A percentile compares a stretch with the other conserved stretches of the same genome.
phyloP scores from a whole-genome alignment of 2,797 vertebrate species.

The Carapus acus region DNA sequence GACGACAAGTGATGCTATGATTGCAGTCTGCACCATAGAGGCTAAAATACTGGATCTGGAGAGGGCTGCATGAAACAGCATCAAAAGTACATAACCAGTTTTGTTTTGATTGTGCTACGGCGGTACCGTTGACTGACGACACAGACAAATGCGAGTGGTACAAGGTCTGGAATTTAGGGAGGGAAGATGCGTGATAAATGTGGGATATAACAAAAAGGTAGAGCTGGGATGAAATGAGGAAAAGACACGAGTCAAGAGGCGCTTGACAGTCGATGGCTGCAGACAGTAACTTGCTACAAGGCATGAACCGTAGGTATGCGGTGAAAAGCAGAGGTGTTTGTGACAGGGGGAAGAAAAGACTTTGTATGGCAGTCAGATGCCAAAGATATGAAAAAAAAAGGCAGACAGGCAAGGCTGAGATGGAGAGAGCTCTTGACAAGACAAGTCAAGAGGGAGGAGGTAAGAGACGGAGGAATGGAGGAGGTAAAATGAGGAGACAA shows the following conservation, averaged over 20 bases:
- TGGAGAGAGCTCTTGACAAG: constrained; percentile 25
- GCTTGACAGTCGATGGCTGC: constrained; percentile 11
- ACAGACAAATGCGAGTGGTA: not conserved
- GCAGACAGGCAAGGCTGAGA: not conserved
- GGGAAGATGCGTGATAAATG: too few species aligned
- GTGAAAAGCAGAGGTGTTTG: constrained; percentile 21
- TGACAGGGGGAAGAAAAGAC: constrained; percentile 8
- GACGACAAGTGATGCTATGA: constrained; percentile 16
- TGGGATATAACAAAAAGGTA: constrained; percentile 1
- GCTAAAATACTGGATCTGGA: not conserved
- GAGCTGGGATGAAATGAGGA: not conserved
- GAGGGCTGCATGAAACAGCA: too few species aligned
- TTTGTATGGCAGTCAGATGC: constrained; percentile 18
- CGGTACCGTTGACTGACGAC: constrained; percentile 2
- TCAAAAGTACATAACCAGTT: too few species aligned
- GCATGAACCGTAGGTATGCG: constrained; percentile 25
- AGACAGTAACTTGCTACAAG: constrained; percentile 28
- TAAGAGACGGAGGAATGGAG: too few species aligned
- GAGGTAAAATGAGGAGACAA: constrained; percentile 30
- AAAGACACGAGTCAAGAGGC: constrained; percentile 11
- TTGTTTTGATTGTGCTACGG: constrained; percentile 3
- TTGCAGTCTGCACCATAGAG: not conserved
- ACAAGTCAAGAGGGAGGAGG: constrained; percentile 30
- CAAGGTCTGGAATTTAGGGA: constrained; percentile 14
- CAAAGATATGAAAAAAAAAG: not conserved